Evolutionary conservation across 2,113 vertebrate species (phyloP), one percentile per base, ranked within the genome.

Genomic region (Callospermophilus lateralis): DNA sequence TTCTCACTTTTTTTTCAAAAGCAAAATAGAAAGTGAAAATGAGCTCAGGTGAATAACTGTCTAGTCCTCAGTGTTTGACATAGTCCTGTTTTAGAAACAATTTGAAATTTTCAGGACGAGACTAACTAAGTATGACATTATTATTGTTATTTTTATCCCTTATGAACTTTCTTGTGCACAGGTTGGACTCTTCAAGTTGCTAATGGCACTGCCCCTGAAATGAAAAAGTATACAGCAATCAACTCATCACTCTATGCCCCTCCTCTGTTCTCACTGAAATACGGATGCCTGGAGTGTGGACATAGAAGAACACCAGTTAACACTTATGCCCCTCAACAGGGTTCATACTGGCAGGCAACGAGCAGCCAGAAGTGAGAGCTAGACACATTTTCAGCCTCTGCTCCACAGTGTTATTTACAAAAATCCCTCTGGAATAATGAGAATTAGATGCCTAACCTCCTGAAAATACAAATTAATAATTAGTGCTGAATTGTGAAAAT

Each of bases 391-490:
- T 78, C 61, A 72, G 85, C 48, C 83, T 93, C 24, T 63, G 53
- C 8, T 95, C 58, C 80, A 65, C 84, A 77, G 63, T 81, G 61
- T 87, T 92, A 96, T 81, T 95, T 97, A 80, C 51, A 90, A 92
- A 96, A 85, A 30, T 45, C 91, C 79, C 70, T 70, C 90, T 53
- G 34, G 86, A 95, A 94, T 90, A 88, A 65, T 78, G 76, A 97
- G 89, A 92, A 95, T 94, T 78, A 93, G 73, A 86, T 90, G 61
- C 48, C 73, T 67, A 96, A 78, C 30, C 78, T 85, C 79, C 84
- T 85, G 72, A 93, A 97, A 93, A 97, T n/a, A 94, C 89, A 96
- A 97, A 97, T 97, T 97, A 93, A 96, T 96, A 96, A 97, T 94
- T 97, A 97, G 95, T 85, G 93, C 95, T 95, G 92, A 96, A 89